A percentile compares a stretch with the other conserved stretches of the same genome.
These are phyloP conservation scores for Dromius quadrimaculatus DNA, from an alignment of 2,888 invertebrate genomes.

Conservation along the genomic window DNA sequence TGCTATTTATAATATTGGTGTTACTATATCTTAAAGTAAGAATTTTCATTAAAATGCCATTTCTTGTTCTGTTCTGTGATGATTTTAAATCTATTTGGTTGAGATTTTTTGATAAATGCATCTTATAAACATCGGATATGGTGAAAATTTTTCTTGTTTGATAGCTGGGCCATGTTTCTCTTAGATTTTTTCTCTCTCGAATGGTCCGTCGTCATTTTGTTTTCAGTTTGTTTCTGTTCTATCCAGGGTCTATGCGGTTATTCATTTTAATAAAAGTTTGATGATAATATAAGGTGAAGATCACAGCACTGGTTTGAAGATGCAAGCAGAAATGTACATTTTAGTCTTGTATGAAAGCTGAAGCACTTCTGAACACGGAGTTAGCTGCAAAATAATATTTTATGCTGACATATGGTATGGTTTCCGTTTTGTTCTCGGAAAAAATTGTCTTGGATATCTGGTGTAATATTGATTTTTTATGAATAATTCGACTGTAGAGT, in stretches of 20 bases:
- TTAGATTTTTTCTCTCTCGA: too few species aligned
- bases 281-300: neutral
- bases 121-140: too few species aligned
- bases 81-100: too few species aligned
- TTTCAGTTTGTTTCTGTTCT: constrained; percentile 55
- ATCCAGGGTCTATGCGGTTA: constrained; percentile 64
- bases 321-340: constrained; percentile 1
- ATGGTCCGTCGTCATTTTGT: constrained; percentile 15
- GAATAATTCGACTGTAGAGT: constrained; percentile 5
- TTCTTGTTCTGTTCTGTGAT: too few species aligned
- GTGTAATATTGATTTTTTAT: neutral
- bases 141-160: too few species aligned
- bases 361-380: constrained; percentile 38
- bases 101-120: too few species aligned
- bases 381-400: neutral
- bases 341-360: constrained; percentile 23
- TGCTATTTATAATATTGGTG: too few species aligned
- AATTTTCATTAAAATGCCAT: too few species aligned
- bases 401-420: constrained; percentile 19
- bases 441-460: neutral
- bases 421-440: neutral
- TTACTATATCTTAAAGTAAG: too few species aligned
- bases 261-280: constrained; percentile 57
- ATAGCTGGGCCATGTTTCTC: too few species aligned
- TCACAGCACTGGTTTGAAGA: constrained; percentile 37